Conservation (phyloP, 2,888 invertebrate genomes). For the Brachylomia viminalis region DNA sequence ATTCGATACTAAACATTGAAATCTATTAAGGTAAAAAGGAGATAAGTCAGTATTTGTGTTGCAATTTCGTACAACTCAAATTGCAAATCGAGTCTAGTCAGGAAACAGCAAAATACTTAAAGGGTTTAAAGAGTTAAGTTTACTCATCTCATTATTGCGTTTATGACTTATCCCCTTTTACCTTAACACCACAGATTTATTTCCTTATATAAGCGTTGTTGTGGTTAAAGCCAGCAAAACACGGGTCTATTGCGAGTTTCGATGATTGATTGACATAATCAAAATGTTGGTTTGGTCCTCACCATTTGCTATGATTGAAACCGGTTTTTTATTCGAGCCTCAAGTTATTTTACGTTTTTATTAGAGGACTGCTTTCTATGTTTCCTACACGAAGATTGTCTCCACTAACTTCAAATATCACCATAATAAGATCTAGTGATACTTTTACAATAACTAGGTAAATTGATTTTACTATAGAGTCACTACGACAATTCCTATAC, state of each 20-base stretch:
- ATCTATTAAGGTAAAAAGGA: too few species aligned
- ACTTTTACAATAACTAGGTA: constrained; percentile 22
- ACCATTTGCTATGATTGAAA: constrained; percentile 28
- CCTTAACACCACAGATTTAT: too few species aligned
- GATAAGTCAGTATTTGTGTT: too few species aligned
- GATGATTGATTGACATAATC: constrained; percentile 37
- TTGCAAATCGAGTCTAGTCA: too few species aligned
- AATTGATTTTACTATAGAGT: constrained; percentile 18
- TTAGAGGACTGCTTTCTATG: constrained; percentile 2
- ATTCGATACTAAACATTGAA: too few species aligned
- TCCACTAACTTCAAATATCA: constrained; percentile 17
- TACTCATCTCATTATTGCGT: too few species aligned
- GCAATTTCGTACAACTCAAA: too few species aligned
- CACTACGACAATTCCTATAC: constrained; percentile 29
- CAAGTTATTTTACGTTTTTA: constrained; percentile 1
- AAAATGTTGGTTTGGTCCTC: constrained; percentile 36
- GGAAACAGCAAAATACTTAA: too few species aligned
- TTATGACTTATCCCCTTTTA: too few species aligned
- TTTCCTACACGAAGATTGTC: constrained; percentile 4
- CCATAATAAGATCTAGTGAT: constrained; percentile 19
- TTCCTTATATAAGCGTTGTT: constrained; percentile 51
- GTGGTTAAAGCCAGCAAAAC: constrained; percentile 52
- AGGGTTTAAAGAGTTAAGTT: too few species aligned
- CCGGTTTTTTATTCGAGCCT: constrained; percentile 19
- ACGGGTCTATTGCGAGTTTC: constrained; percentile 12